phyloP scores from a whole-genome alignment of 2,888 invertebrate genomes.

The Calameuta pallipes region DNA sequence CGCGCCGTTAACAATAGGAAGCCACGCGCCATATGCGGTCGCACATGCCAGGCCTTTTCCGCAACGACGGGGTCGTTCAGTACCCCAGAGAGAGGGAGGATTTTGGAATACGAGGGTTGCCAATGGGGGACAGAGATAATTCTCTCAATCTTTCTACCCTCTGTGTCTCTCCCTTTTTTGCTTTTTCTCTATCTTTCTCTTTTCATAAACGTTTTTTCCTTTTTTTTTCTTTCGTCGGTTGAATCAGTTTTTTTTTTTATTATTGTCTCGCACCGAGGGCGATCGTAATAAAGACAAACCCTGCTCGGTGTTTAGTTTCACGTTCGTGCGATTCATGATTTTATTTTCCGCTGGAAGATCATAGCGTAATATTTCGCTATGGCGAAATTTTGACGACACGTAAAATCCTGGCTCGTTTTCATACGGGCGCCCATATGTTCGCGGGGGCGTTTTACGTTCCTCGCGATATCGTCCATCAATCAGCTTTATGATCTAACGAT shows the following conservation, averaged over 20 bases:
- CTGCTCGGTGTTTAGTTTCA: not conserved
- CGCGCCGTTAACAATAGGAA: constrained; percentile 55
- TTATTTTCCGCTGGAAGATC: not conserved
- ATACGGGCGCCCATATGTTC: not conserved
- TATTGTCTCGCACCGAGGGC: constrained; percentile 30
- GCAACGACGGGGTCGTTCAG: not conserved
- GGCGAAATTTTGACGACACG: not conserved
- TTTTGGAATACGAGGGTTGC: constrained; percentile 1
- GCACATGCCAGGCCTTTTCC: constrained; percentile 51
- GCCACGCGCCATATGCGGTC: constrained; percentile 60
- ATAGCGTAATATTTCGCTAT: not conserved
- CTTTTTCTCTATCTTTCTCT: constrained; percentile 12
- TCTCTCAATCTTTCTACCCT: not conserved
- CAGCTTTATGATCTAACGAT: not conserved
- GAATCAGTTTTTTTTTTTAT: constrained; percentile 15
- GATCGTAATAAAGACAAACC: constrained; percentile 31
- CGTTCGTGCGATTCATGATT: constrained; percentile 36
- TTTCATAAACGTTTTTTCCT: not conserved
- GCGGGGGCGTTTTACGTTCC: too few species aligned
- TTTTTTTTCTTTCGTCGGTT: constrained; percentile 5
- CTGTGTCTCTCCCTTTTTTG: not conserved
- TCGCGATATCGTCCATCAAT: constrained; percentile 2
- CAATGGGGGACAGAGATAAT: not conserved
- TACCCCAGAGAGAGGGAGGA: not conserved
- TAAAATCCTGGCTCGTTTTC: not conserved